phyloP scores from a whole-genome alignment of 2,888 invertebrate species.

The Esperia sulphurella region DNA sequence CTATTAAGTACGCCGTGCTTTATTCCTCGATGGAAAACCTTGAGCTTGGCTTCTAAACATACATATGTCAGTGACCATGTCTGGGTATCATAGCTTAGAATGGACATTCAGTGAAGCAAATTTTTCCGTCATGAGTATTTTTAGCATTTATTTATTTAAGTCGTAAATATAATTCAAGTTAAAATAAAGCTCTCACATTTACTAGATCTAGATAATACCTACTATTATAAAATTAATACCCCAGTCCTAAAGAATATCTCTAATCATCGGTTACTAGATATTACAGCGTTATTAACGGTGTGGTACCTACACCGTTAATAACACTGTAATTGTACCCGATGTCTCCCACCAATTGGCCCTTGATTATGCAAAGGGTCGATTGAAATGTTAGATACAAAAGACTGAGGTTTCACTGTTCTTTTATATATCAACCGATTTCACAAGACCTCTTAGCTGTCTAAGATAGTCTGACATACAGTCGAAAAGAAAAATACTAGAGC shows the following conservation, averaged over 20 bases:
- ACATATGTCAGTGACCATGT: no score
- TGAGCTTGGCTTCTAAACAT: no score
- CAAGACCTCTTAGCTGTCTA: conserved; percentile 1
- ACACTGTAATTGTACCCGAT: conserved; percentile 27
- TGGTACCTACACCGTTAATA: conserved; percentile 43
- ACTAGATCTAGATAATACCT: no score
- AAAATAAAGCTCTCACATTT: no score
- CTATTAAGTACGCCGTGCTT: no score
- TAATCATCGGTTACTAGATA: conserved; percentile 16
- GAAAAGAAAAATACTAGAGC: background rate
- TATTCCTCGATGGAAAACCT: no score
- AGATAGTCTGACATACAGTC: background rate
- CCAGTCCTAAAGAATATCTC: conserved; percentile 20
- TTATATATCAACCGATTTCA: conserved; percentile 1
- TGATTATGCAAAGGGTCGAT: conserved; percentile 24
- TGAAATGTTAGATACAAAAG: conserved; percentile 10
- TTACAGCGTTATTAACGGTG: no score
- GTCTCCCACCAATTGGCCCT: conserved; percentile 39
- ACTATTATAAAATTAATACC: conserved; percentile 34
- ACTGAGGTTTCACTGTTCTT: conserved; percentile 7
- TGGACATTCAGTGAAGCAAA: no score
- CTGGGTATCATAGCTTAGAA: no score
- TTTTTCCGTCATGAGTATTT: no score
- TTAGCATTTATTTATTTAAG: no score
- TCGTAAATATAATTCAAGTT: no score